A percentile compares a stretch with the other conserved stretches of the same genome.
phyloP scores from a whole-genome alignment of 2,113 vertebrate genomes.

The Mirounga angustirostris region DNA sequence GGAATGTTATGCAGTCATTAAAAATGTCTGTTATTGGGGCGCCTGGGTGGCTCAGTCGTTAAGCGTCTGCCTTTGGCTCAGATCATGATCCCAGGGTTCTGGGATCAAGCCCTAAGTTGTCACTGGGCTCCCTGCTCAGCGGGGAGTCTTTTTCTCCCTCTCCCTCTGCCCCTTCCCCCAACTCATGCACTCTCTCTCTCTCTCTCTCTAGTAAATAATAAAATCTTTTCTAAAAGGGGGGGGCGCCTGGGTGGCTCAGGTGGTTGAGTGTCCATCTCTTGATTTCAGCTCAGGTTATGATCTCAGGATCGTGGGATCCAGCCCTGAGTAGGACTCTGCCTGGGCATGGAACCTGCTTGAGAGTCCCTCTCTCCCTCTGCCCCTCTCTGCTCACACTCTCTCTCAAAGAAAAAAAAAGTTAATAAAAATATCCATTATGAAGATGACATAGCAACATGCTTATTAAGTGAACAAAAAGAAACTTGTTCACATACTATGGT shows the following conservation, averaged over 20 bases:
- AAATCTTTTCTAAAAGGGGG: not conserved
- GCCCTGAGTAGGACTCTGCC: not conserved
- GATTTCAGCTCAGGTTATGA: not conserved
- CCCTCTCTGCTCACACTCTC: too few relatives aligned
- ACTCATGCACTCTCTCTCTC: not conserved
- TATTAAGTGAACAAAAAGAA: conserved; percentile 15
- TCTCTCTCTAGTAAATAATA: not conserved
- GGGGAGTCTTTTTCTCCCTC: not conserved
- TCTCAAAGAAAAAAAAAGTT: not conserved
- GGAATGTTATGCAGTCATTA: not conserved
- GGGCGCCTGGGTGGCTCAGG: not conserved
- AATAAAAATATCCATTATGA: not conserved
- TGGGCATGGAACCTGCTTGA: not conserved
- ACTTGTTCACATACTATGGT: not conserved
- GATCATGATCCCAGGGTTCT: not conserved
- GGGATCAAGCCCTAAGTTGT: not conserved
- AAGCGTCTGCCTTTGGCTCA: not conserved
- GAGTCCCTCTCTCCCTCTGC: too few relatives aligned
- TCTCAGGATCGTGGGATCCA: not conserved
- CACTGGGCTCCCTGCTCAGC: not conserved
- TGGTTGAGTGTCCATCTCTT: not conserved
- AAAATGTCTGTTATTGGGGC: not conserved
- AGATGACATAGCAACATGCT: not conserved
- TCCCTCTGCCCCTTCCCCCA: not conserved
- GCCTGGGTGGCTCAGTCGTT: not conserved